Percentiles rank a stretch among this genome's conserved stretches.
phyloP scores from a whole-genome alignment of 2,113 vertebrate genomes.

The Phoenicopterus ruber region DNA sequence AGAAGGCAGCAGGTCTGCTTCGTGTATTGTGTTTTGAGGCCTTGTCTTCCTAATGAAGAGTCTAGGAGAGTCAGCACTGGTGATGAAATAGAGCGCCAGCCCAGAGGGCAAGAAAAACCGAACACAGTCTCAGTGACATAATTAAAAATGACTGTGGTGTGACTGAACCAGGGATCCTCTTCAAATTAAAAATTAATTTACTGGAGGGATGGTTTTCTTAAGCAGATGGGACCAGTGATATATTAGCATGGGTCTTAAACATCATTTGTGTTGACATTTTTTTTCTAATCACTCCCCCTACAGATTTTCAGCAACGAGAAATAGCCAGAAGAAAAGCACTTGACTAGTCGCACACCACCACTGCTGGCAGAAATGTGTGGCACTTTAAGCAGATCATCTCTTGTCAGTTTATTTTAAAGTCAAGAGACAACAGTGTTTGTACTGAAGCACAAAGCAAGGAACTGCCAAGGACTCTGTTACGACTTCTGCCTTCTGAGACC shows the following conservation, averaged over 20 bases:
- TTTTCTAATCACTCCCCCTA: conserved; percentile 8
- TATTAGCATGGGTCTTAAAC: not conserved
- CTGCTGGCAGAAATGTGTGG: not conserved
- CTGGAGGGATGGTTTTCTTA: not conserved
- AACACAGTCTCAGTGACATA: not conserved
- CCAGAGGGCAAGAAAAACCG: not conserved
- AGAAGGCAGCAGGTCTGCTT: not conserved
- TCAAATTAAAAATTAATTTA: conserved; percentile 39
- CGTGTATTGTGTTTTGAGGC: not conserved
- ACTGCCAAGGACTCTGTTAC: not conserved
- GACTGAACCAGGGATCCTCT: not conserved
- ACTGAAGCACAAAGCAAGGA: not conserved
- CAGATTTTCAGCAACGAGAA: not conserved
- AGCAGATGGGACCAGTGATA: not conserved
- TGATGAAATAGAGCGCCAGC: not conserved
- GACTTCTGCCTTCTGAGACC: not conserved
- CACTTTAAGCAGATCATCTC: not conserved
- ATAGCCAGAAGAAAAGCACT: not conserved
- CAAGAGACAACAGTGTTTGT: not conserved
- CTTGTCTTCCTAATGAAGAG: not conserved
- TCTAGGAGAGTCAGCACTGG: not conserved
- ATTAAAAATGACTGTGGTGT: conserved; percentile 31
- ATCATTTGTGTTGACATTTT: not conserved
- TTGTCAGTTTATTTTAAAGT: not conserved
- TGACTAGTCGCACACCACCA: not conserved